These are phyloP conservation scores for Aplochiton taeniatus DNA, from an alignment of 2,797 vertebrate genomes.

Conservation along the genomic window DNA sequence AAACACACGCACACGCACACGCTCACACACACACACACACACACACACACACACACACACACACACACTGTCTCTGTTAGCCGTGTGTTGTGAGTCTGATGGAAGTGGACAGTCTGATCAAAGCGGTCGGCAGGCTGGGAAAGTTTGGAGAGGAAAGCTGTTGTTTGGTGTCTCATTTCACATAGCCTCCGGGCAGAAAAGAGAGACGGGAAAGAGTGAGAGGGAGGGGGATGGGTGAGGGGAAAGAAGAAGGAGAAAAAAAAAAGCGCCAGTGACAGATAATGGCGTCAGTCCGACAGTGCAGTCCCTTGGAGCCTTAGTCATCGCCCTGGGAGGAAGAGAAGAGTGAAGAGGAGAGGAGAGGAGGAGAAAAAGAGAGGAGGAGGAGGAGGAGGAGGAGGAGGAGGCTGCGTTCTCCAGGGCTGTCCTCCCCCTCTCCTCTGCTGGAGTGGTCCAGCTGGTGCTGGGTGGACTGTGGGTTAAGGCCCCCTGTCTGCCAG, in stretches of 20 bases:
- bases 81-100: slow-evolving; percentile 67
- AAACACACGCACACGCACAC: not conserved
- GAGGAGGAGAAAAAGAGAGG: not conserved
- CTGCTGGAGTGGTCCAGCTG: slow-evolving; percentile 31
- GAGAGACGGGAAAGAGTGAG: slow-evolving; percentile 43
- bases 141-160: slow-evolving; percentile 84
- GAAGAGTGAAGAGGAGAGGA: not conserved
- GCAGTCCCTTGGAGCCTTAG: slow-evolving; percentile 68
- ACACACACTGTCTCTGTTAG: not conserved
- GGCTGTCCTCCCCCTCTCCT: not conserved
- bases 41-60: not conserved
- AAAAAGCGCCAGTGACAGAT: slow-evolving; percentile 65
- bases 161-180: slow-evolving; percentile 84
- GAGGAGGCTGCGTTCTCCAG: not conserved
- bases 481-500: slow-evolving; percentile 71
- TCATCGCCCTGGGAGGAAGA: slow-evolving; percentile 67
- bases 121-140: slow-evolving; percentile 79
- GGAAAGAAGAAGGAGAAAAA: slow-evolving; percentile 3
- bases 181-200: slow-evolving; percentile 74
- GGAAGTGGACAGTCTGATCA: slow-evolving; percentile 78
- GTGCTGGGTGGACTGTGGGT: slow-evolving; percentile 72
- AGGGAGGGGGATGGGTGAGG: slow-evolving; percentile 22
- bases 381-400: not conserved
- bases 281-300: slow-evolving; percentile 71
- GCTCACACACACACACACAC: not conserved